Conservation (phyloP, 1,140 invertebrate genomes). For the Trichomalopsis sarcophagae region DNA sequence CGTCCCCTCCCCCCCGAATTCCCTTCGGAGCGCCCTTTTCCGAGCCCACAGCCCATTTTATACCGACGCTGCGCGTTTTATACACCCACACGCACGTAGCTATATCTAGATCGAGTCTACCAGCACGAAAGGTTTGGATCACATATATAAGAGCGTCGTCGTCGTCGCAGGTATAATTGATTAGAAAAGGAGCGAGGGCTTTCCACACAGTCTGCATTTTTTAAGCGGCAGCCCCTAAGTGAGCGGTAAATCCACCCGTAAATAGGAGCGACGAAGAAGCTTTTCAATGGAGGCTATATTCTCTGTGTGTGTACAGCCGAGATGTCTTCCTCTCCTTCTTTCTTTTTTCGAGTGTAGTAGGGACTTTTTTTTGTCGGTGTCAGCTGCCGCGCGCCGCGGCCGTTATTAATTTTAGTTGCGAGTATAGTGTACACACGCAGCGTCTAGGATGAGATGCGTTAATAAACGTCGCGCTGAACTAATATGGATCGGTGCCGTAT, state of each 20-base stretch:
- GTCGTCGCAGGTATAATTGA: slow-evolving; percentile 31
- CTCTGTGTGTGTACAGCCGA: background rate
- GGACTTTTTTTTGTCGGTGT: background rate
- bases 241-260: slow-evolving; percentile 1
- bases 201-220: too few species aligned
- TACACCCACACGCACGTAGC: slow-evolving; percentile 21
- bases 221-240: background rate
- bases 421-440: background rate
- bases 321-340: background rate
- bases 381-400: background rate
- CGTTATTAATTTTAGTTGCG: background rate
- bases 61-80: slow-evolving; percentile 13
- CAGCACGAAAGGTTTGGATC: background rate
- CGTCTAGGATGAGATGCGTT: background rate
- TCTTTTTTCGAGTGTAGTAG: background rate
- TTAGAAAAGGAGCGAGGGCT: background rate
- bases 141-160: background rate
- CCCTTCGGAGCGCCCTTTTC: slow-evolving; percentile 5
- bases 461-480: background rate
- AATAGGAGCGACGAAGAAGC: background rate
- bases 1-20: background rate
- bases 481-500: background rate
- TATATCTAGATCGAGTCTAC: slow-evolving; percentile 35
- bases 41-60: too few species aligned
- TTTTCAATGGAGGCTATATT: background rate